Percentiles rank a stretch among this genome's conserved stretches.
Evolutionary conservation across 1,140 invertebrate species (phyloP).

Genomic region (Carcinoscorpius rotundicauda): DNA sequence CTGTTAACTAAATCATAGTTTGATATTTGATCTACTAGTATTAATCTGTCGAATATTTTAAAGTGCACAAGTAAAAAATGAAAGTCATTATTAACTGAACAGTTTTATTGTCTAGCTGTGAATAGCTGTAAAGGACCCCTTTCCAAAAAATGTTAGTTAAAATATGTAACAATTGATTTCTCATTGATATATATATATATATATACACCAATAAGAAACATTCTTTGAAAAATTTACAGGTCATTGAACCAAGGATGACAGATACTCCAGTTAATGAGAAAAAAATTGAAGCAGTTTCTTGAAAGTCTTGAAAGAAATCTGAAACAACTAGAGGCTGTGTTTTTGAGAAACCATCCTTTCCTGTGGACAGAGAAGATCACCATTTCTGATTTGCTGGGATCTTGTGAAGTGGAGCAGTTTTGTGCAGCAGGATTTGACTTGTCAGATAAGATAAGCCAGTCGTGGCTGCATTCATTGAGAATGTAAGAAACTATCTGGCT

Average conservation of each 20-base stretch:
- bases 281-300: conserved; percentile 9
- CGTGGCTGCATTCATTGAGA: conserved; percentile 48
- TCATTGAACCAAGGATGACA: conserved; percentile 24
- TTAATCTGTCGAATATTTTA: too few species aligned
- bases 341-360: conserved; percentile 43
- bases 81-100: too few species aligned
- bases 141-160: too few species aligned
- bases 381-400: conserved; percentile 63
- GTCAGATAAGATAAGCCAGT: conserved; percentile 41
- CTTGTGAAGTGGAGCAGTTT: conserved; percentile 73
- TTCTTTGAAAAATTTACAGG: conserved; percentile 19
- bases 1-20: too few species aligned
- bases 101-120: too few species aligned
- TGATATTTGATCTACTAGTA: too few species aligned
- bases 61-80: too few species aligned
- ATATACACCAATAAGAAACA: too few species aligned
- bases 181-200: too few species aligned
- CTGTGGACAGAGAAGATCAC: conserved; percentile 51
- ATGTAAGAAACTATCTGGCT: conserved; percentile 42
- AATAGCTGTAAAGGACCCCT: too few species aligned
- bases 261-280: conserved; percentile 22
- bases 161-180: too few species aligned
- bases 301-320: conserved; percentile 6
- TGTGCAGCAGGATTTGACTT: conserved; percentile 50
- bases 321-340: conserved; percentile 31